These are phyloP conservation scores for Lithobates pipiens DNA, from an alignment of 2,797 vertebrate genomes.

Conservation along the genomic window DNA sequence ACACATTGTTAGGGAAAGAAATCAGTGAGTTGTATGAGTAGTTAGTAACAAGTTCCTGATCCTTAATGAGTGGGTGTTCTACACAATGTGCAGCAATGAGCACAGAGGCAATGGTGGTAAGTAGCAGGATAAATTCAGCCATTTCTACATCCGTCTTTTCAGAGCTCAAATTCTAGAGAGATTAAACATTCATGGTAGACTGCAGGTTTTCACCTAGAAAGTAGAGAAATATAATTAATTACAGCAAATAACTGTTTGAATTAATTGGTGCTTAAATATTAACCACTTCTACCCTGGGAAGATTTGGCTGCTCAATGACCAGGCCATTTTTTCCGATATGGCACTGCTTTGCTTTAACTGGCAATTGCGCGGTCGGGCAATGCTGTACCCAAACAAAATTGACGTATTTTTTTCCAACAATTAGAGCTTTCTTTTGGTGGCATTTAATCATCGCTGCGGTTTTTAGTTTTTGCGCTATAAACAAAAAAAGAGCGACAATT, in stretches of 20 bases:
- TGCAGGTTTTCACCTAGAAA: neutral
- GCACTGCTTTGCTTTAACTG: too few relatives aligned
- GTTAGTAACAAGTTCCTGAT: constrained; percentile 45
- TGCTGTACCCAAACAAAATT: too few relatives aligned
- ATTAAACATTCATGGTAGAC: neutral
- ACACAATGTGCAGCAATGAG: neutral
- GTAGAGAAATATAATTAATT: neutral
- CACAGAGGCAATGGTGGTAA: neutral
- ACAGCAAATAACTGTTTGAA: neutral
- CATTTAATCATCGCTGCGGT: too few relatives aligned
- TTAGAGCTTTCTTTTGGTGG: too few relatives aligned
- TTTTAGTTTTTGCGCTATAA: too few relatives aligned
- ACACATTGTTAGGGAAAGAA: constrained; percentile 71
- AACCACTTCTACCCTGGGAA: too few relatives aligned
- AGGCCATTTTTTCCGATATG: too few relatives aligned
- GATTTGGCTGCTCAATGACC: too few relatives aligned
- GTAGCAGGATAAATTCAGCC: neutral
- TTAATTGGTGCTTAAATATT: neutral
- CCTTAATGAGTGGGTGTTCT: neutral
- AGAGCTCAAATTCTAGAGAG: neutral
- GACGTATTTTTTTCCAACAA: too few relatives aligned
- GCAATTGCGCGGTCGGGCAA: too few relatives aligned
- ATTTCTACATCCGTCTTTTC: neutral
- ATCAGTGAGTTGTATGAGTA: constrained; percentile 57
- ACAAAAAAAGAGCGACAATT: too few relatives aligned